phyloP scores from a whole-genome alignment of 37 sponge, comb jelly and placozoan genomes.

The Crambe crambe region DNA sequence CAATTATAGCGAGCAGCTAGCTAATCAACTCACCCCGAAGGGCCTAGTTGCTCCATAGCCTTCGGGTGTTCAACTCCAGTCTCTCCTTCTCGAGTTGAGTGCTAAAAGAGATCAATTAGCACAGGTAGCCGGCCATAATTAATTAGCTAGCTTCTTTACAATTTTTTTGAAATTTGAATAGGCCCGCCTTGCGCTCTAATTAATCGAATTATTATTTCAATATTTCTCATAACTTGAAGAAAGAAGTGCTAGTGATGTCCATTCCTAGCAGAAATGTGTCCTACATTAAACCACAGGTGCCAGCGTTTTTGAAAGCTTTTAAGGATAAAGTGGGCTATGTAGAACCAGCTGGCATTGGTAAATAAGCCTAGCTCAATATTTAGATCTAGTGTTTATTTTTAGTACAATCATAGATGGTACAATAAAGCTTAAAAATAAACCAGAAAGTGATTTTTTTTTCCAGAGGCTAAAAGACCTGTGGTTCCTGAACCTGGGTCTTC shows the following conservation, averaged over 20 bases:
- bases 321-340: conserved; percentile 74
- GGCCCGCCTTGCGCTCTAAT: conserved; percentile 12
- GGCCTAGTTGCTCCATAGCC: not conserved
- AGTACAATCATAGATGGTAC: not conserved
- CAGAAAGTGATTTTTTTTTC: not conserved
- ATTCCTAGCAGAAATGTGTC: conserved; percentile 67
- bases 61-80: not conserved
- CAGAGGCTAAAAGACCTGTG: conserved; percentile 47
- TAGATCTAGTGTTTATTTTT: not conserved
- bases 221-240: too few relatives aligned
- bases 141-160: not conserved
- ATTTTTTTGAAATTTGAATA: not conserved
- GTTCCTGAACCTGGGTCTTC: not conserved
- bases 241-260: not conserved
- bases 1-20: not conserved
- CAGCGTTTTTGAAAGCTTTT: conserved; percentile 70
- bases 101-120: not conserved
- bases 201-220: not conserved
- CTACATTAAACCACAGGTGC: conserved; percentile 62
- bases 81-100: not conserved
- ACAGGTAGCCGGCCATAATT: not conserved
- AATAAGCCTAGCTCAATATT: too few relatives aligned
- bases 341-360: conserved; percentile 53
- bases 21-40: not conserved
- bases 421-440: not conserved